Conservation (phyloP, 2,113 vertebrate genomes). For the Zonotrichia leucophrys region DNA sequence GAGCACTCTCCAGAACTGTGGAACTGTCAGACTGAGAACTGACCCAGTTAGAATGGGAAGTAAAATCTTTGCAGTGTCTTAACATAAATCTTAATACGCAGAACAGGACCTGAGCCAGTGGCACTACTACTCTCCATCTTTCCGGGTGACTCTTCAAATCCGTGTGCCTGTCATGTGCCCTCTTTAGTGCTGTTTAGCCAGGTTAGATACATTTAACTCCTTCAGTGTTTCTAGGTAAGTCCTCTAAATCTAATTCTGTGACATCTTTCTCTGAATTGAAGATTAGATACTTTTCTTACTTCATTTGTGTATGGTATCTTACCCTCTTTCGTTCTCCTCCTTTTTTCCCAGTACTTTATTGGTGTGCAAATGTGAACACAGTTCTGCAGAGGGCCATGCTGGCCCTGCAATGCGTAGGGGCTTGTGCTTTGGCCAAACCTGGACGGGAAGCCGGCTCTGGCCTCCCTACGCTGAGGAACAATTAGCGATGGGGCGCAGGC, state of each 20-base stretch:
- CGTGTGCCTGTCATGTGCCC: background rate
- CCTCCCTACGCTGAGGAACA: background rate
- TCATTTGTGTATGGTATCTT: background rate
- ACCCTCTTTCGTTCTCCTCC: background rate
- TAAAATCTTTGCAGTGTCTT: background rate
- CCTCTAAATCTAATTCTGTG: background rate
- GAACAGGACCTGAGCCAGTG: background rate
- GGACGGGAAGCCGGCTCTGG: fast-evolving
- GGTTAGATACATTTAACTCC: background rate
- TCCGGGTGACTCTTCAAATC: background rate
- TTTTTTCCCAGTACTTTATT: background rate
- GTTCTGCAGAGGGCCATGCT: background rate
- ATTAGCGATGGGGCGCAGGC: fast-evolving
- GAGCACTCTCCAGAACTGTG: background rate
- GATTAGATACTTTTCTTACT: background rate
- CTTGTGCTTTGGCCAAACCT: background rate
- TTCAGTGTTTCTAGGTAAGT: background rate
- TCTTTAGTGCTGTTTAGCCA: background rate
- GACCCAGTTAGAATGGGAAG: background rate
- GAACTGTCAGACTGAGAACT: background rate
- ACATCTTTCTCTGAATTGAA: background rate
- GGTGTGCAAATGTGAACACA: background rate
- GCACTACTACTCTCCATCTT: background rate
- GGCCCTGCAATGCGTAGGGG: background rate
- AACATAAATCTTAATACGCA: background rate